Base-by-base conservation (phyloP, 2,113 vertebrate species). In the Coturnix japonica region DNA sequence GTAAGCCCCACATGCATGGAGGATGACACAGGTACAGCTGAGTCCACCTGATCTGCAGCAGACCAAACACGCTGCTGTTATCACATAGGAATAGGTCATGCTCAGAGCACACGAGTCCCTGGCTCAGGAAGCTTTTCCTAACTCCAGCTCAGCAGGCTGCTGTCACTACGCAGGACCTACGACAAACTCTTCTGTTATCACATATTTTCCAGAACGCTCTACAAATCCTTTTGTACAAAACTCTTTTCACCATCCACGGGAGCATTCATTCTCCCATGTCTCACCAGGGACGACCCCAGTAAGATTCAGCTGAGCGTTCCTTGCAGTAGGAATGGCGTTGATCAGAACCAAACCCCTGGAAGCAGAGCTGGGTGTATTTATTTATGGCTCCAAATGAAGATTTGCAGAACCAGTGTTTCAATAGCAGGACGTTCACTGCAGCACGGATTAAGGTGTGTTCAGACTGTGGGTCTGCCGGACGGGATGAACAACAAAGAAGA, bases 401-500 rank as follows among this genome's bases (percentile, higher is more conserved):
- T 66, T 43, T 75, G 82, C 21, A 65, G 54, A 77, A 61, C 4
- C 7, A 1, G 18, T 1, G 63, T 51, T 85, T 41, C 26, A 69
- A 79, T 5, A 63, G 63, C 63, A 84, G 39, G 77, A 44, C 63
- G 61, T 78, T 7, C 63, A 46, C 71, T 61, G 44, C 54, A 74
- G 60, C 78, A 70, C 22, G 64, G 59, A 43, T 41, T n/a, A 20
- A 22, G 47, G 16, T 69, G 78, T 0, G 25, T 72, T 77, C 18
- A 43, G 46, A 46, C 7, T 12, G 10, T 60, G 63, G 49, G 83
- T 61, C 37, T 56, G 89, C 77, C 6, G n/a, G 71, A 53, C 66
- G 76, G 80, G 74, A 93, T 63, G 35, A 85, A 95, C 69, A 93
- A 84, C n/a, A 83, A 81, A 81, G 39, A 80, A 92, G 65, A 82